phyloP scores from a whole-genome alignment of 1,140 invertebrate species.

The Pseudobourletiella spinata region DNA sequence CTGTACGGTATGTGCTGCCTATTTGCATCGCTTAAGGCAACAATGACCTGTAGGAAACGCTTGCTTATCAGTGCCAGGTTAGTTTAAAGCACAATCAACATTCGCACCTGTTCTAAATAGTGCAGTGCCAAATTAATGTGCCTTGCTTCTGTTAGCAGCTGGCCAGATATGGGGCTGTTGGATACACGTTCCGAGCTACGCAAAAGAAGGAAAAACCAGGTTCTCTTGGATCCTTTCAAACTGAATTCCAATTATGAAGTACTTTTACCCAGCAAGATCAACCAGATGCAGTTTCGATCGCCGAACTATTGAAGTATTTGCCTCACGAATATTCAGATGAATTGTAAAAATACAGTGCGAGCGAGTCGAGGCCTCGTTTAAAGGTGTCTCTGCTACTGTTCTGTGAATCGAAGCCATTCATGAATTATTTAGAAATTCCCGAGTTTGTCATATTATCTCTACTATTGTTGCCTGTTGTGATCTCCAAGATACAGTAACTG shows the following conservation, averaged over 20 bases:
- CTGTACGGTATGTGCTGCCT: constrained; percentile 54
- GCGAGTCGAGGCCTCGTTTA: constrained; percentile 56
- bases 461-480: constrained; percentile 48
- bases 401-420: too few species aligned
- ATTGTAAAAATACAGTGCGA: constrained; percentile 61
- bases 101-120: constrained; percentile 54
- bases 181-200: constrained; percentile 30
- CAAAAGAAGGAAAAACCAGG: not conserved
- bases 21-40: constrained; percentile 51
- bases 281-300: constrained; percentile 56
- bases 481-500: constrained; percentile 53
- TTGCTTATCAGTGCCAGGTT: too few species aligned
- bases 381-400: constrained; percentile 54
- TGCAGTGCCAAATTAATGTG: constrained; percentile 59
- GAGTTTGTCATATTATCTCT: not conserved
- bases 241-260: too few species aligned
- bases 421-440: not conserved
- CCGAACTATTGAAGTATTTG: constrained; percentile 44
- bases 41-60: constrained; percentile 43
- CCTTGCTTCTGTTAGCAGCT: constrained; percentile 51
- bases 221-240: not conserved
- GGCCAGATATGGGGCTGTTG: constrained; percentile 39
- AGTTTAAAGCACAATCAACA: not conserved
- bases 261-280: constrained; percentile 57
- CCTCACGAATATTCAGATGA: constrained; percentile 46